phyloP scores from a whole-genome alignment of 2,113 vertebrate species.

The Amia ocellicauda region DNA sequence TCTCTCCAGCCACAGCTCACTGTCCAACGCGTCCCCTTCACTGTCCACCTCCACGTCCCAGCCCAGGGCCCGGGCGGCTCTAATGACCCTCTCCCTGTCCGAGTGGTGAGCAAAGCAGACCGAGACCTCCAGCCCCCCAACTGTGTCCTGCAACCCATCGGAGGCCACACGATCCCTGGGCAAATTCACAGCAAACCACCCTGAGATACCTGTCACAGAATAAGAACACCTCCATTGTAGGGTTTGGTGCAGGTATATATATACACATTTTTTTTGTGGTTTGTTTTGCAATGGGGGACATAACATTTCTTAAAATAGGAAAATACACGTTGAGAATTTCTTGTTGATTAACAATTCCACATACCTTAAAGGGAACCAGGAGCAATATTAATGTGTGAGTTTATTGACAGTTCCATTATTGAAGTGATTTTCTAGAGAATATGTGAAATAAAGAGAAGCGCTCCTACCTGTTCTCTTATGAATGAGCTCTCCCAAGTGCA shows the following conservation, averaged over 20 bases:
- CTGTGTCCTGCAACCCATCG: conserved; percentile 49
- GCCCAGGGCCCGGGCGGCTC: conserved; percentile 70
- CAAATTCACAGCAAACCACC: conserved; percentile 80
- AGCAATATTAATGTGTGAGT: too few species aligned
- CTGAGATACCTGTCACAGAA: conserved; percentile 74
- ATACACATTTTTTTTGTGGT: too few species aligned
- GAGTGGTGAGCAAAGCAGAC: conserved; percentile 72
- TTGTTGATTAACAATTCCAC: too few species aligned
- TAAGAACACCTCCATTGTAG: neutral
- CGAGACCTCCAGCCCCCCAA: conserved; percentile 83
- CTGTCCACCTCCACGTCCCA: conserved; percentile 58
- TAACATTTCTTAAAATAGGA: too few species aligned
- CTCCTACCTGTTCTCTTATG: conserved; percentile 61
- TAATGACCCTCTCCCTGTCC: conserved; percentile 77
- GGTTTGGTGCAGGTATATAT: too few species aligned
- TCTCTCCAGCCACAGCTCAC: conserved; percentile 26
- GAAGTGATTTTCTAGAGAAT: neutral
- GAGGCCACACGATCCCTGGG: conserved; percentile 43
- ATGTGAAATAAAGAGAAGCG: neutral
- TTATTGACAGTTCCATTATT: too few species aligned
- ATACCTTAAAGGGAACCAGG: too few species aligned
- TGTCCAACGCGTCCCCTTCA: conserved; percentile 28
- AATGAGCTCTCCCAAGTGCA: conserved; percentile 59
- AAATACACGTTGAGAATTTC: too few species aligned
- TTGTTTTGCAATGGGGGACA: too few species aligned